Conservation (phyloP, 37 sponge, comb jelly and placozoan species). For the Oscarella lobularis region DNA sequence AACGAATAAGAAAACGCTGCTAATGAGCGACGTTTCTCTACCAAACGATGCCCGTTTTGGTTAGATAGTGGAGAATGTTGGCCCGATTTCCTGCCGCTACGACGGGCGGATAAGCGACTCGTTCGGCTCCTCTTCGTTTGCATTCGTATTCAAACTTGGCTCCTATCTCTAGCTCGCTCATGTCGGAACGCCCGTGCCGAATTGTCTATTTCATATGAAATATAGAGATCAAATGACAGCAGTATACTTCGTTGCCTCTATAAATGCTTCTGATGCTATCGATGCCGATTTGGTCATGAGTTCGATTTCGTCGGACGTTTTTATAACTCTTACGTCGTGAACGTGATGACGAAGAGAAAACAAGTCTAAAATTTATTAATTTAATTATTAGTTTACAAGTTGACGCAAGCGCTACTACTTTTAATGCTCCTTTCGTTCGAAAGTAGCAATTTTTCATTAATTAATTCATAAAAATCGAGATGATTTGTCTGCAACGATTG, state of each 20-base stretch:
- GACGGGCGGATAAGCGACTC: slow-evolving; percentile 66
- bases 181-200: slow-evolving; percentile 15
- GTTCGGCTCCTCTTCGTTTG: slow-evolving; percentile 49
- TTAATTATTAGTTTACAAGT: not conserved
- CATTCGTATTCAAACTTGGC: slow-evolving; percentile 46
- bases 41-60: slow-evolving; percentile 30
- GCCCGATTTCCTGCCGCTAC: slow-evolving; percentile 67
- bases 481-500: not conserved
- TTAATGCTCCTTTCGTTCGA: not conserved
- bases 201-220: slow-evolving; percentile 17
- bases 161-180: slow-evolving; percentile 51
- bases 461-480: not conserved
- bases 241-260: slow-evolving; percentile 15
- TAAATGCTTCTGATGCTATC: slow-evolving; percentile 32
- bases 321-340: slow-evolving; percentile 23
- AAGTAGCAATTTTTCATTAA: not conserved
- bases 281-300: slow-evolving; percentile 38
- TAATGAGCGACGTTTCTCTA: not conserved
- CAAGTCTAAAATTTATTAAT: slow-evolving; percentile 18
- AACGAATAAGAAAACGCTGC: not conserved
- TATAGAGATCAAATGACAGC: not conserved
- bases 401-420: not conserved
- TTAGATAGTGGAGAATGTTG: slow-evolving; percentile 52
- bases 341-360: slow-evolving; percentile 22
- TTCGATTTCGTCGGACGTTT: slow-evolving; percentile 33